Evolutionary conservation across 2,113 vertebrate genomes (phyloP).

Genomic region (Halichoerus grypus): DNA sequence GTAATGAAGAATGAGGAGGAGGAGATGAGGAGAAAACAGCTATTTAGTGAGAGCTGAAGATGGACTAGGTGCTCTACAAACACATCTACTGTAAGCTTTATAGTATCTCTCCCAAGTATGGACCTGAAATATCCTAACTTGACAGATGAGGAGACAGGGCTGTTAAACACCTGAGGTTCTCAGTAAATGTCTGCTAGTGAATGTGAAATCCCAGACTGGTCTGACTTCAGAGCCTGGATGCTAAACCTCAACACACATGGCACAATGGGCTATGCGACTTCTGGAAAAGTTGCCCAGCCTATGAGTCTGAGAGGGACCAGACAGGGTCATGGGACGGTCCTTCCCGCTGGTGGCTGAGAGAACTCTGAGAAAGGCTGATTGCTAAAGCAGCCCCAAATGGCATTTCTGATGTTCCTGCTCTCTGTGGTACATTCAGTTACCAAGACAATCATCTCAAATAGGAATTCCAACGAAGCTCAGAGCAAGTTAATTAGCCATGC

Average conservation of each 20-base stretch:
- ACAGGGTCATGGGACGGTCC: neutral
- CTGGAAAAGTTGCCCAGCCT: neutral
- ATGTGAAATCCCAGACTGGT: neutral
- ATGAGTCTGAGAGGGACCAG: neutral
- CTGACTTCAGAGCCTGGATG: neutral
- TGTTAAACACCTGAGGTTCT: neutral
- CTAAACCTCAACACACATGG: neutral
- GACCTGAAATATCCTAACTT: conserved; percentile 11
- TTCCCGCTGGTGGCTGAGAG: neutral
- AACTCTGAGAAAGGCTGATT: neutral
- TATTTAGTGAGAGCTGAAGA: neutral
- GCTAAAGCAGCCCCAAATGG: conserved; percentile 34
- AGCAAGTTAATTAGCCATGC: conserved; percentile 82
- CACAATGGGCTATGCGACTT: neutral
- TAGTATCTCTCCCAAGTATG: neutral
- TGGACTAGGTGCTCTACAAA: neutral
- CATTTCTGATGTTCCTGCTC: conserved; percentile 60
- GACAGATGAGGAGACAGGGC: neutral
- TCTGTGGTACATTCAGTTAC: conserved; percentile 74
- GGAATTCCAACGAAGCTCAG: conserved; percentile 77
- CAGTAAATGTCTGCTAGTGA: neutral
- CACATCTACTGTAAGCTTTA: neutral
- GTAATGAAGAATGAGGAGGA: neutral
- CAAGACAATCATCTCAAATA: conserved; percentile 80
- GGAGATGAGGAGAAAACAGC: neutral